Evolutionary conservation across 2,797 vertebrate genomes (phyloP).

Genomic region (Phrynocephalus forsythii): DNA sequence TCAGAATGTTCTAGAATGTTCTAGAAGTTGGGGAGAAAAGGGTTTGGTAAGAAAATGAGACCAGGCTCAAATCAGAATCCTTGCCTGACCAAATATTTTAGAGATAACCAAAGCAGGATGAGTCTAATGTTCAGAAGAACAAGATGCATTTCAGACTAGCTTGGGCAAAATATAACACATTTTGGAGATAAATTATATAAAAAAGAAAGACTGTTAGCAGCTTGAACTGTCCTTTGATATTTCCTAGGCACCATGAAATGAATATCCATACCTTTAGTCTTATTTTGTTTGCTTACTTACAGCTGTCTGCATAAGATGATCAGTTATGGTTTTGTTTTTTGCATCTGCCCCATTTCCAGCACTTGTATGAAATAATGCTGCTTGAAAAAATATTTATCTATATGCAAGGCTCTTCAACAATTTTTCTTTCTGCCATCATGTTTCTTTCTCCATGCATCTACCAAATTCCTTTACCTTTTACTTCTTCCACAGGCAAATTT

Average conservation of each 20-base stretch:
- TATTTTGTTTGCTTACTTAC: background rate
- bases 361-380: background rate
- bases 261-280: background rate
- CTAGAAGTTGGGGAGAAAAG: background rate
- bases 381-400: constrained; percentile 2
- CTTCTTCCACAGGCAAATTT: background rate
- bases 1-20: background rate
- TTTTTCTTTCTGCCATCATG: constrained; percentile 5
- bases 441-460: background rate
- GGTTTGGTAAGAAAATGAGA: constrained; percentile 3
- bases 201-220: background rate
- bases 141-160: background rate
- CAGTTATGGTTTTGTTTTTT: background rate
- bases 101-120: background rate
- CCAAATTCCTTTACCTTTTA: rapidly evolving
- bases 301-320: background rate
- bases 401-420: background rate
- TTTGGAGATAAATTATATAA: constrained; percentile 1
- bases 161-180: background rate
- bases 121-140: constrained; percentile 10
- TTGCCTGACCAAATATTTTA: background rate
- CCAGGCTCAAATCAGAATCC: constrained; percentile 12
- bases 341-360: constrained; percentile 9
- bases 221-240: constrained; percentile 7
- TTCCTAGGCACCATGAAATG: background rate